These are phyloP conservation scores for Melanotaenia maccullochi DNA, from an alignment of 2,797 vertebrate genomes.

Conservation along the genomic window DNA sequence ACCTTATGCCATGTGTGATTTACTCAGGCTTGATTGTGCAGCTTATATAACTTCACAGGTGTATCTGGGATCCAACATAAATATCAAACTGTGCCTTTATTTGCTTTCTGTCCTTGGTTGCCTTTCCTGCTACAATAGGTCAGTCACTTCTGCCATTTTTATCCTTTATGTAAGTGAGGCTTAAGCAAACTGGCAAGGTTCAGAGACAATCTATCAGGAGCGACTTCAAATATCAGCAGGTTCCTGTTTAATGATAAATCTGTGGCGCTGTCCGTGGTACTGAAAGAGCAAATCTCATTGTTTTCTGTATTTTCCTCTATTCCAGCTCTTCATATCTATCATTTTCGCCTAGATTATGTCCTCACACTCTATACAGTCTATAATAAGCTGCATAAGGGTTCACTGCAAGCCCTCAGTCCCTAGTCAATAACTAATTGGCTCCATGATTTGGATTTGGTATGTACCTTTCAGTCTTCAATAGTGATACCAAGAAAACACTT, in stretches of 20 bases:
- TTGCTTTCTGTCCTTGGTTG: not conserved
- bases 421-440: not conserved
- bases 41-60: not conserved
- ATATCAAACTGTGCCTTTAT: slow-evolving; percentile 8
- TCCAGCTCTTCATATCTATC: not conserved
- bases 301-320: not conserved
- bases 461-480: not conserved
- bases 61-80: not conserved
- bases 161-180: not conserved
- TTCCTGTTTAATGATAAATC: not conserved
- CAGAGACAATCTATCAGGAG: not conserved
- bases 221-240: not conserved
- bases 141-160: not conserved
- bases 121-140: not conserved
- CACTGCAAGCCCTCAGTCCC: no score
- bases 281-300: slow-evolving; percentile 1
- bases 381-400: not conserved
- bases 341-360: not conserved
- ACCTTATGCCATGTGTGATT: not conserved
- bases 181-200: not conserved
- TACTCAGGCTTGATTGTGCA: not conserved
- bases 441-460: not conserved
- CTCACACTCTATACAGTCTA: not conserved
- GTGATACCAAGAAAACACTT: not conserved
- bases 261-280: slow-evolving; percentile 6